Conservation (phyloP, 2,113 vertebrate genomes). For the Gorsachius goisagi region DNA sequence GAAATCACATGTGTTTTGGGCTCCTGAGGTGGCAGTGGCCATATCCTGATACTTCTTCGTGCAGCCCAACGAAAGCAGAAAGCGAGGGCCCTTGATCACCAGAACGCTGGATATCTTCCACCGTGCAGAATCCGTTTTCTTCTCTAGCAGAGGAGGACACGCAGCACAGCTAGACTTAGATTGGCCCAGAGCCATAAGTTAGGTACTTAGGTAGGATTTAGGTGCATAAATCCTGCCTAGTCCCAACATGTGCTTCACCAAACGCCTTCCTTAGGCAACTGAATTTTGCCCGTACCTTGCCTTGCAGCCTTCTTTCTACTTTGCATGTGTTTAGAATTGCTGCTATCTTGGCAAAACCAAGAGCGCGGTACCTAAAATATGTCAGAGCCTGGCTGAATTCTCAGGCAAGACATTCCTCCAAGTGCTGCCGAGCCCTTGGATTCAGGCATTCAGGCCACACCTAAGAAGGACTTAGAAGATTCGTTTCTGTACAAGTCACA, state of each 20-base stretch:
- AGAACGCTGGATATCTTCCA: background rate
- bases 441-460: background rate
- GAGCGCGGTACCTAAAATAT: accelerated
- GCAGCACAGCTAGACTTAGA: background rate
- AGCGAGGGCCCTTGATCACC: background rate
- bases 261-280: background rate
- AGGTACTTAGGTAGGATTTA: background rate
- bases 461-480: background rate
- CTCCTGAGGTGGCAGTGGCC: background rate
- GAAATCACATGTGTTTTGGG: background rate
- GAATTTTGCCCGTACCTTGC: background rate
- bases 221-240: background rate
- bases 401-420: background rate
- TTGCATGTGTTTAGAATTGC: background rate
- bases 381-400: background rate
- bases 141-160: background rate
- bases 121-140: background rate
- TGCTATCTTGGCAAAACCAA: background rate
- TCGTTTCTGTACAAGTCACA: background rate
- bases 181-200: background rate
- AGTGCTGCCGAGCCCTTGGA: background rate
- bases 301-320: background rate
- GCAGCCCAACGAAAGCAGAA: background rate
- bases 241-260: background rate
- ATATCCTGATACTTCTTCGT: background rate